These are phyloP conservation scores for Lycodopsis pacificus DNA, from an alignment of 2,797 vertebrate species.

Conservation along the genomic window DNA sequence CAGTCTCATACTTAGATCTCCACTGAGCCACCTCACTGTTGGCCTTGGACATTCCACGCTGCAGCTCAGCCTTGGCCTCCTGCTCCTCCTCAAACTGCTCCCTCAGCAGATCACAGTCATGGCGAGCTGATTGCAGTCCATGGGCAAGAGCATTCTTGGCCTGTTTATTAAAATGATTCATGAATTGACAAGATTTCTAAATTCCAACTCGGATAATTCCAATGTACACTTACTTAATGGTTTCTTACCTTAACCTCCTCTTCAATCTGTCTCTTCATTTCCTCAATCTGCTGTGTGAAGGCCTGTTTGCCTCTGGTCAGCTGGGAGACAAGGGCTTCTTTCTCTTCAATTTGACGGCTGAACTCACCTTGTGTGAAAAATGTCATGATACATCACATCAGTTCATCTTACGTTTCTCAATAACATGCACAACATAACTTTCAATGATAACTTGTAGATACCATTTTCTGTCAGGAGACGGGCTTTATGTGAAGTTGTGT, in stretches of 20 bases:
- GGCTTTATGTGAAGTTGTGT: too few species aligned
- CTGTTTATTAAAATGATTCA: constrained; percentile 71
- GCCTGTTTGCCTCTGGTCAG: constrained; percentile 91
- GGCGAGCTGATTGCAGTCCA: constrained; percentile 86
- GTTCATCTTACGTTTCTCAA: background rate
- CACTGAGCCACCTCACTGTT: constrained; percentile 91
- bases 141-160: constrained; percentile 91
- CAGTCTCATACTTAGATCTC: constrained; percentile 89
- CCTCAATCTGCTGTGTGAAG: constrained; percentile 91
- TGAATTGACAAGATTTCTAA: background rate
- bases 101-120: constrained; percentile 88
- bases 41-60: constrained; percentile 89
- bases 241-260: constrained; percentile 76
- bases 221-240: rapidly evolving
- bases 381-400: background rate
- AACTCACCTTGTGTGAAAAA: constrained; percentile 81
- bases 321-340: constrained; percentile 89
- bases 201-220: background rate
- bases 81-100: constrained; percentile 90
- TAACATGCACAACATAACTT: background rate
- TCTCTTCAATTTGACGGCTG: constrained; percentile 89
- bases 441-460: constrained; percentile 51
- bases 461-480: constrained; percentile 81
- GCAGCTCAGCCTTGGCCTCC: constrained; percentile 89
- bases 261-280: constrained; percentile 89